phyloP scores from a whole-genome alignment of 2,888 invertebrate species.

The Onthophagus sagittarius region DNA sequence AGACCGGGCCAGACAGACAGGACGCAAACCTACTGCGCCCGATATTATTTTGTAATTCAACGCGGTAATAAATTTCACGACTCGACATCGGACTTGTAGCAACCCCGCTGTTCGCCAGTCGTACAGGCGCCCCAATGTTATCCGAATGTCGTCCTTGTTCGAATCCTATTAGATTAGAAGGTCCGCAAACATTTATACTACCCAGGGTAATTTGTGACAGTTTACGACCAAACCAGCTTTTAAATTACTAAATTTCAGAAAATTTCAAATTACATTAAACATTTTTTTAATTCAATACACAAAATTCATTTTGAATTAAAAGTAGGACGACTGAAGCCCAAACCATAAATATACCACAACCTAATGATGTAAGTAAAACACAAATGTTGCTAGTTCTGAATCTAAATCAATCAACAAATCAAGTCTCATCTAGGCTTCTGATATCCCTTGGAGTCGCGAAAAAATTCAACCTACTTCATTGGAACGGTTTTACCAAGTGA shows the following conservation, averaged over 20 bases:
- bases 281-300: too few relatives aligned
- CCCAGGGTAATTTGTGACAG: background rate
- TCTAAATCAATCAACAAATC: too few relatives aligned
- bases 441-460: too few relatives aligned
- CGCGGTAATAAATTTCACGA: constrained; percentile 19
- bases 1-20: background rate
- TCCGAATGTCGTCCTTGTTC: background rate
- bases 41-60: constrained; percentile 18
- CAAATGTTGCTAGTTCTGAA: too few relatives aligned
- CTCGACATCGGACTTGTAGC: constrained; percentile 21
- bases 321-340: too few relatives aligned
- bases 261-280: background rate
- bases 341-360: too few relatives aligned
- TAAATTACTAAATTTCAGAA: background rate
- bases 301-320: too few relatives aligned
- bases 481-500: too few relatives aligned
- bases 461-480: too few relatives aligned
- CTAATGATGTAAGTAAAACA: too few relatives aligned
- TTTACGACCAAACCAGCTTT: background rate
- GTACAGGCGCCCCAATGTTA: constrained; percentile 13
- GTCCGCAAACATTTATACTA: background rate
- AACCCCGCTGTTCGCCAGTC: constrained; percentile 15
- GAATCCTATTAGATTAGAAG: background rate
- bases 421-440: too few relatives aligned
- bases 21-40: constrained; percentile 8